phyloP scores from a whole-genome alignment of 2,888 invertebrate genomes.

The Harmothoe impar region DNA sequence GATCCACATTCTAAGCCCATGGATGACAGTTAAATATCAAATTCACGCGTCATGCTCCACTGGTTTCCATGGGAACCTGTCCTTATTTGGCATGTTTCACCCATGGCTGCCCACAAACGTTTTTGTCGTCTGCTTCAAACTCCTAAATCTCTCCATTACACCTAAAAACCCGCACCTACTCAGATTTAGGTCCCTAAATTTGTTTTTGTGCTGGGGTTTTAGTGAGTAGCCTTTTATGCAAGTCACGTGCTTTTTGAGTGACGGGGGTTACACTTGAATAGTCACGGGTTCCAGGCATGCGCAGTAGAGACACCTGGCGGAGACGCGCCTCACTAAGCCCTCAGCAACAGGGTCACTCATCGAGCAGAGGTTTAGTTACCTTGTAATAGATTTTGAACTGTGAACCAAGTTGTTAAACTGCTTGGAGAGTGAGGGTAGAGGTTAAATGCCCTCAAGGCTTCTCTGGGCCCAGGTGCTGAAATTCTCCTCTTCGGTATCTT shows the following conservation, averaged over 20 bases:
- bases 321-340: neutral
- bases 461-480: no score
- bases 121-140: neutral
- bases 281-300: constrained; percentile 9
- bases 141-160: no score
- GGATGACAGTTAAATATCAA: neutral
- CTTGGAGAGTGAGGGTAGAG: no score
- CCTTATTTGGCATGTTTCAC: neutral
- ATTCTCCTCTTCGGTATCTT: no score
- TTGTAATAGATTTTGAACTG: no score
- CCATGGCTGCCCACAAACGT: neutral
- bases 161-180: no score
- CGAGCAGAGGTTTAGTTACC: neutral
- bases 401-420: no score
- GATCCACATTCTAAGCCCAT: neutral
- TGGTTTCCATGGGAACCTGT: constrained; percentile 22
- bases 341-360: neutral
- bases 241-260: constrained; percentile 12
- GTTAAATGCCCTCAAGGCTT: no score
- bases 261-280: neutral
- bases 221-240: neutral
- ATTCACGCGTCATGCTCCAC: neutral
- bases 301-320: neutral
- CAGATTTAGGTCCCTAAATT: no score
- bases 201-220: constrained; percentile 15